Percentiles rank a stretch among this genome's conserved stretches.
Evolutionary conservation across 2,797 vertebrate genomes (phyloP).

Genomic region (Nasua narica): DNA sequence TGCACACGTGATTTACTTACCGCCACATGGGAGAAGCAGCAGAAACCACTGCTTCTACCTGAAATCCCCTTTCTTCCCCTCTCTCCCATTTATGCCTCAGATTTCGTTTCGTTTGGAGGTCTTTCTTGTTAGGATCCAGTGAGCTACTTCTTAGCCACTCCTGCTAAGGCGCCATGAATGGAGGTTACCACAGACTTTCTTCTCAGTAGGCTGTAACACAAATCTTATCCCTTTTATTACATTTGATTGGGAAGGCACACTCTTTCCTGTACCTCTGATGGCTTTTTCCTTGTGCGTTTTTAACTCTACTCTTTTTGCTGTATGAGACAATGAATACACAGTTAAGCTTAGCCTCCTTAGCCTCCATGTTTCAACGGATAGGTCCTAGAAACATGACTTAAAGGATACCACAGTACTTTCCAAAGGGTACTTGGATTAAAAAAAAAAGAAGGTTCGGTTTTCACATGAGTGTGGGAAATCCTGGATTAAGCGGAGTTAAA

Average conservation of each 20-base stretch:
- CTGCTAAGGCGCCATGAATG: not conserved
- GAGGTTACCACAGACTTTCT: not conserved
- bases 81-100: not conserved
- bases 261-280: not conserved
- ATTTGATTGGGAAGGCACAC: not conserved
- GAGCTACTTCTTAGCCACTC: not conserved
- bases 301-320: not conserved
- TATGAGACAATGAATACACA: not conserved
- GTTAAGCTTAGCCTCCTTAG: not conserved
- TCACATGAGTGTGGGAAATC: not conserved
- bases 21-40: not conserved
- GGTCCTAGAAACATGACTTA: not conserved
- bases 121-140: not conserved
- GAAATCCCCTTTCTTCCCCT: not conserved
- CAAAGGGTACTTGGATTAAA: not conserved
- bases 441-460: not conserved
- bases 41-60: not conserved
- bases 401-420: not conserved
- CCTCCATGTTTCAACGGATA: not conserved
- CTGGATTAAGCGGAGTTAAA: not conserved
- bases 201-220: not conserved
- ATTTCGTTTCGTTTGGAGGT: not conserved
- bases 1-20: accelerated
- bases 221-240: not conserved
- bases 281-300: not conserved